Conservation (phyloP, 2,888 invertebrate species). For the Beris chalybata region DNA sequence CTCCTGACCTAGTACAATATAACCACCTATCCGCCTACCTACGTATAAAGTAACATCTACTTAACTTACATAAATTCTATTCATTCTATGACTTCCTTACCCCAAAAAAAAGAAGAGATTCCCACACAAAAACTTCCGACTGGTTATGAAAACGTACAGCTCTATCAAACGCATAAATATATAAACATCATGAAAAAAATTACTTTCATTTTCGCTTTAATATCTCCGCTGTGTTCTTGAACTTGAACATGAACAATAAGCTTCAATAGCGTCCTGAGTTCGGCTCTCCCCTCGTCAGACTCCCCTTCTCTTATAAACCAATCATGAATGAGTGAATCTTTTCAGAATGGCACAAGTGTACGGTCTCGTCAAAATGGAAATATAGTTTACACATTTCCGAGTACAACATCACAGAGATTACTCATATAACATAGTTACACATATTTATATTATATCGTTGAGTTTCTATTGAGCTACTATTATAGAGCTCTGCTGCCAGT, state of each 20-base stretch:
- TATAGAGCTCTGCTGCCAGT: too few relatives aligned
- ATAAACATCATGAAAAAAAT: conserved; percentile 27
- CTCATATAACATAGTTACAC: too few relatives aligned
- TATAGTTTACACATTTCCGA: conserved; percentile 28
- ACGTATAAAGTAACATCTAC: background rate
- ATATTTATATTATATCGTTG: too few relatives aligned
- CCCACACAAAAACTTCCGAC: conserved; percentile 26
- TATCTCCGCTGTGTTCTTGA: conserved; percentile 27
- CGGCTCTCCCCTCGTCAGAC: background rate
- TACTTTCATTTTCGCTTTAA: conserved; percentile 28
- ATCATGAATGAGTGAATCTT: conserved; percentile 30
- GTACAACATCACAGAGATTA: conserved; percentile 12
- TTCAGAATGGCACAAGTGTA: conserved; percentile 15
- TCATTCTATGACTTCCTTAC: conserved; percentile 15
- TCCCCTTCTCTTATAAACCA: conserved; percentile 16
- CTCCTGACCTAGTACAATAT: conserved; percentile 26
- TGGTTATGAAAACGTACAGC: conserved; percentile 24
- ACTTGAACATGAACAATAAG: conserved; percentile 29
- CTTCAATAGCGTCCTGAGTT: conserved; percentile 23
- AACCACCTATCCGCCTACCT: background rate
- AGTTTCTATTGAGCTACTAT: too few relatives aligned
- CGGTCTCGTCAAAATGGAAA: conserved; percentile 18
- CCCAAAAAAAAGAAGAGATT: conserved; percentile 23
- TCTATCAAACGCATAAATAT: conserved; percentile 27
- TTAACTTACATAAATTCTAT: conserved; percentile 8